Percentiles rank a stretch among this genome's conserved stretches.
Conservation (phyloP, 1,140 invertebrate species). For the Palaemon carinicauda region DNA sequence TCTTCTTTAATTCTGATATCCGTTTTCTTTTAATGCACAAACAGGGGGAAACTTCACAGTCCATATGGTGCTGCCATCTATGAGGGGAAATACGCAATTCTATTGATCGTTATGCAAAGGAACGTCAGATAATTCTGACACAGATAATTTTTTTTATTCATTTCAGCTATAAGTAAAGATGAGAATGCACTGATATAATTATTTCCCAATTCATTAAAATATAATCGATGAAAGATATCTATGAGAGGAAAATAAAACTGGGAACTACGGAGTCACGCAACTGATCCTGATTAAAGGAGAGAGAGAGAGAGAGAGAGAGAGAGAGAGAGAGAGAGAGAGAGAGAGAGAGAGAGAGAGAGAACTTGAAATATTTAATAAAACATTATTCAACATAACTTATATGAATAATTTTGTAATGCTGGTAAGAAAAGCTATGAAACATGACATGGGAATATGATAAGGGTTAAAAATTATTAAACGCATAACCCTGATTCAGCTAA, state of each 20-base stretch:
- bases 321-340: constrained; percentile 13
- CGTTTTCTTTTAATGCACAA: background rate
- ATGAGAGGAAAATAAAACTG: too few relatives aligned
- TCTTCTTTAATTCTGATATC: too few relatives aligned
- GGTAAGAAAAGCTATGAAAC: too few relatives aligned
- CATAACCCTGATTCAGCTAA: too few relatives aligned
- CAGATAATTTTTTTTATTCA: background rate
- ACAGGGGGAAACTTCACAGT: background rate
- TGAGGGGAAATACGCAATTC: background rate
- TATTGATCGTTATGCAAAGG: constrained; percentile 50
- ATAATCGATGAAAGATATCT: too few relatives aligned
- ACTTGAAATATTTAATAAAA: background rate
- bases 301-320: constrained; percentile 28
- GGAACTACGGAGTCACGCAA: background rate
- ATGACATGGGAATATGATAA: too few relatives aligned
- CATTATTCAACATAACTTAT: background rate
- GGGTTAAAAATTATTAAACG: too few relatives aligned
- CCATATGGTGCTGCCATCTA: constrained; percentile 34
- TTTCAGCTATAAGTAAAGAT: background rate
- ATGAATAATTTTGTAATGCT: too few relatives aligned
- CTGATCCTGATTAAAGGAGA: constrained; percentile 33
- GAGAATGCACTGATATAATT: background rate
- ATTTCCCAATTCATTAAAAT: background rate
- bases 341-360: constrained; percentile 6
- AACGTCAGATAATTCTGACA: constrained; percentile 24